A percentile compares a stretch with the other conserved stretches of the same genome.
These are phyloP conservation scores for Strix uralensis DNA, from an alignment of 2,113 vertebrate species.

Conservation along the genomic window DNA sequence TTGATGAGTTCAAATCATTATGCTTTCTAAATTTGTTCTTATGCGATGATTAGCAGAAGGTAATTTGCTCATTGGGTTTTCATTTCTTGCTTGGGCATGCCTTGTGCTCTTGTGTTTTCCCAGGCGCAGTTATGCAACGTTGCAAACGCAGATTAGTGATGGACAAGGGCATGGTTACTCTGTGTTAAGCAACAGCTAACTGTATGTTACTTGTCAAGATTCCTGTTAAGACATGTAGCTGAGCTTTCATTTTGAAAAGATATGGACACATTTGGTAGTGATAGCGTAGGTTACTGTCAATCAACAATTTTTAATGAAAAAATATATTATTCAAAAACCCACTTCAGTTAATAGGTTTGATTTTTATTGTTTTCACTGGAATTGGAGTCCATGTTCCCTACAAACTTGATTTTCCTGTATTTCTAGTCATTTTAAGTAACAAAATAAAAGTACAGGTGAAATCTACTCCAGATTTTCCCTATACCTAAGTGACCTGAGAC, in stretches of 20 bases:
- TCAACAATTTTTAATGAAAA: not conserved
- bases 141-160: slow-evolving; percentile 32
- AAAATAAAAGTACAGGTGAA: not conserved
- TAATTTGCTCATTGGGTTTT: not conserved
- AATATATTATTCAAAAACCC: not conserved
- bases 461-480: not conserved
- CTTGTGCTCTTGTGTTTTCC: not conserved
- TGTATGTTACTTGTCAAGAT: slow-evolving; percentile 42
- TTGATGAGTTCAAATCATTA: not conserved
- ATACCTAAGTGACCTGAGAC: not conserved
- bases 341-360: not conserved
- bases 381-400: not conserved
- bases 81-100: slow-evolving; percentile 1
- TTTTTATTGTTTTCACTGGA: not conserved
- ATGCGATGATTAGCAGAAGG: not conserved
- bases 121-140: not conserved
- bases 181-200: slow-evolving; percentile 44
- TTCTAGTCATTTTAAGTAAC: not conserved
- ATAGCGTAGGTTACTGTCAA: not conserved
- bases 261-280: not conserved
- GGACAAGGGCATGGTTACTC: slow-evolving; percentile 27
- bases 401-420: not conserved
- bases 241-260: slow-evolving; percentile 30
- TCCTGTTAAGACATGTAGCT: slow-evolving; percentile 42
- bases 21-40: not conserved